Percentiles rank a stretch among this genome's conserved stretches.
Evolutionary conservation across 1,140 invertebrate species (phyloP).

Genomic region (Cherax quadricarinatus): DNA sequence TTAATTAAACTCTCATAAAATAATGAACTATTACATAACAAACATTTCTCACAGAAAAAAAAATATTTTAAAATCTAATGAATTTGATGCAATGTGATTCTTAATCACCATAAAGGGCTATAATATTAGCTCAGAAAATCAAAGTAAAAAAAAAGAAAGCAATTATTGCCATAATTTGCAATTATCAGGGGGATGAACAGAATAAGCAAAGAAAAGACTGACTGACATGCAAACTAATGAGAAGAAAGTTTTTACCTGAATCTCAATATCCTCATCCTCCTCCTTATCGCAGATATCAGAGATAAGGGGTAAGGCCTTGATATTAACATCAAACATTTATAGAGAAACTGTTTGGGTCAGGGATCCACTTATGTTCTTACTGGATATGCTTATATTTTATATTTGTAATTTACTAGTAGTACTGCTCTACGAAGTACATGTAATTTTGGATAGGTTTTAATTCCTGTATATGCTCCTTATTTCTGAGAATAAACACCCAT

Average conservation of each 20-base stretch:
- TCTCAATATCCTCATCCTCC: slow-evolving; percentile 11
- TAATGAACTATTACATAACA: too few relatives aligned
- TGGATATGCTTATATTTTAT: too few relatives aligned
- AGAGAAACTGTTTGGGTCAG: not conserved
- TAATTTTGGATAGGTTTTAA: too few relatives aligned
- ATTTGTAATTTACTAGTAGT: too few relatives aligned
- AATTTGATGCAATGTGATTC: not conserved
- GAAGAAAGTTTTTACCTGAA: not conserved
- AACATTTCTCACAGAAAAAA: not conserved
- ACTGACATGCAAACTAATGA: not conserved
- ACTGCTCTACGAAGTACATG: too few relatives aligned
- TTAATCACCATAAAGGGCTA: not conserved
- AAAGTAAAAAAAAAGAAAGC: not conserved
- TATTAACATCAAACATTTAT: slow-evolving; percentile 1
- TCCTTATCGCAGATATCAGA: slow-evolving; percentile 8
- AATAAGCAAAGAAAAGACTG: not conserved
- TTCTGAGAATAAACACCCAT: too few relatives aligned
- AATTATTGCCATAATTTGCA: not conserved
- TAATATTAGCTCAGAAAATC: not conserved
- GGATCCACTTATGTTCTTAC: too few relatives aligned
- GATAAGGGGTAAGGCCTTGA: not conserved
- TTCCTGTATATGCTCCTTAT: too few relatives aligned
- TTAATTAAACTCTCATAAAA: too few relatives aligned
- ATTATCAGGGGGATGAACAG: not conserved
- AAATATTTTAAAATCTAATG: not conserved